These are phyloP conservation scores for Drosophila infuscata DNA, from an alignment of 2,888 invertebrate genomes.

Conservation along the genomic window DNA sequence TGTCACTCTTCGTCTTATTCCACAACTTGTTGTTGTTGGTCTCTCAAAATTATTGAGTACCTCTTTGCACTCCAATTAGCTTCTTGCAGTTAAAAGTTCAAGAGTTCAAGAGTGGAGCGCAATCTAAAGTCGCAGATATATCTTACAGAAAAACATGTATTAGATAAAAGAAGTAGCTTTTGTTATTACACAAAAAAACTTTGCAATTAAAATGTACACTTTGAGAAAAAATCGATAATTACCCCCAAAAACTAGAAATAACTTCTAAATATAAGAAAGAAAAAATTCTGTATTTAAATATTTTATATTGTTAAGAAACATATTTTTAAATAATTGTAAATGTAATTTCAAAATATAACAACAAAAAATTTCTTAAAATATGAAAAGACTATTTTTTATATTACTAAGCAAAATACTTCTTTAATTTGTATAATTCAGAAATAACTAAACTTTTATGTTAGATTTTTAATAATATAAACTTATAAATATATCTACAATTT, in stretches of 20 bases:
- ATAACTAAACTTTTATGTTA: background rate
- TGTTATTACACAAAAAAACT: background rate
- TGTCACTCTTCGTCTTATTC: conserved; percentile 35
- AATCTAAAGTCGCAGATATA: background rate
- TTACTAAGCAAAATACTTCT: background rate
- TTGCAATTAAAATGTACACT: background rate
- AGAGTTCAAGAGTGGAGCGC: background rate
- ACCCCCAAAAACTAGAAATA: background rate
- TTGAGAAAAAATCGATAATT: background rate
- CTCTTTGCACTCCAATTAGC: conserved; percentile 29
- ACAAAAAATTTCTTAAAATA: background rate
- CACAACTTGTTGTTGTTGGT: background rate
- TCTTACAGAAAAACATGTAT: background rate
- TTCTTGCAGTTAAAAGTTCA: conserved; percentile 10
- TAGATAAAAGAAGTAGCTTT: background rate
- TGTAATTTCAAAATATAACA: background rate
- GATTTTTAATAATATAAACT: background rate
- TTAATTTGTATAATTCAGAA: background rate
- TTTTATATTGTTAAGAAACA: background rate
- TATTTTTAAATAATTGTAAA: background rate
- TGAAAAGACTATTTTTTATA: background rate
- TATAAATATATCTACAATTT: background rate
- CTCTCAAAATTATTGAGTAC: conserved; percentile 27
- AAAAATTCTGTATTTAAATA: background rate
- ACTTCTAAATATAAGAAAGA: background rate